phyloP scores from a whole-genome alignment of 2,113 vertebrate species.

The Catharus minimus region DNA sequence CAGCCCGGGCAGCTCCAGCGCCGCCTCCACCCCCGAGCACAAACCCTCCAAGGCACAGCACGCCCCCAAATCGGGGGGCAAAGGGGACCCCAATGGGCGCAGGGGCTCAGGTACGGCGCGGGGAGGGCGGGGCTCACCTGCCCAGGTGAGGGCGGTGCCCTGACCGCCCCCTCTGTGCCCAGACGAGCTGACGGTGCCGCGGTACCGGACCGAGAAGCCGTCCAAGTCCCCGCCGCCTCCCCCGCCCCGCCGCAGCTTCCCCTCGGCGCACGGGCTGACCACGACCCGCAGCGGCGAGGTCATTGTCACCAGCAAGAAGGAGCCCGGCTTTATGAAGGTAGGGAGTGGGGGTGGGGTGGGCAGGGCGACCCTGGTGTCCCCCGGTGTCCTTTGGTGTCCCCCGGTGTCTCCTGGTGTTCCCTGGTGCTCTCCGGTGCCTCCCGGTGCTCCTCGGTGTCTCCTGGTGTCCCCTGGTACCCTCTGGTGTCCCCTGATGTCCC shows the following conservation, averaged over 20 bases:
- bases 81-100: constrained; percentile 83
- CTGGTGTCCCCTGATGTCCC: too few relatives aligned
- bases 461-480: too few relatives aligned
- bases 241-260: constrained; percentile 92
- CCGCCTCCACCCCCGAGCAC: constrained; percentile 81
- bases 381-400: too few relatives aligned
- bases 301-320: constrained; percentile 90
- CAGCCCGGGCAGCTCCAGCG: constrained; percentile 51
- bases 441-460: too few relatives aligned
- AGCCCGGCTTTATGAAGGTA: constrained; percentile 77
- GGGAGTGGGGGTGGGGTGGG: background rate
- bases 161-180: constrained; percentile 16
- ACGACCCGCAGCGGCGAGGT: constrained; percentile 91
- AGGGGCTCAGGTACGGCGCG: constrained; percentile 84
- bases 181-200: constrained; percentile 91
- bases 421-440: too few relatives aligned
- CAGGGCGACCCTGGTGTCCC: too few relatives aligned
- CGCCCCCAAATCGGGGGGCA: constrained; percentile 82
- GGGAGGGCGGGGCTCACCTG: too few relatives aligned
- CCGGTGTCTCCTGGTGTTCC: too few relatives aligned
- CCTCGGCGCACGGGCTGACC: constrained; percentile 90
- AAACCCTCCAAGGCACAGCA: constrained; percentile 85
- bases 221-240: constrained; percentile 95
- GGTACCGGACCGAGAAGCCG: constrained; percentile 95
- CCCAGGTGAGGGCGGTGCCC: too few relatives aligned